Evolutionary conservation across 2,888 invertebrate genomes (phyloP), one percentile per base, ranked within the genome.

Genomic region (Tuberolachnus salignus): DNA sequence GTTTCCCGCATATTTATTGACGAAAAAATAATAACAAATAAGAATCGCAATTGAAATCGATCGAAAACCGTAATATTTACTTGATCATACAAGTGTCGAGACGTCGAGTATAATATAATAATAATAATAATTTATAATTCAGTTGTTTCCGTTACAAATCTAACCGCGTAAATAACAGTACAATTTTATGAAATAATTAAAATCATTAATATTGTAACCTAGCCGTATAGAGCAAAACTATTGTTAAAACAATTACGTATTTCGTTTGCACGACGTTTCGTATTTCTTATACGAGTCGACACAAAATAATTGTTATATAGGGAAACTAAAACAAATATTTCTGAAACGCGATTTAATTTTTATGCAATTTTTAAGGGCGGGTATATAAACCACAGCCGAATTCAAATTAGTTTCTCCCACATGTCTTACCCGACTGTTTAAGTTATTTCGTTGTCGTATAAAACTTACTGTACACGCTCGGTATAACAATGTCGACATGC

Each of bases 321-420:
- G n/a, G 21, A 21, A 55, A 44, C 21, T 21, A 19, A 69, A 55
- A 55, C 70, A 14, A 16, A 70, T 44, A 44, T 55, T 55, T 21
- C 1, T 16, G 9, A 21, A 42, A 55, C 21, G 1, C 21, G 44
- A 34, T 55, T 44, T 21, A 55, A 10, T 55, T 55, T 53, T 1
- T 16, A 70, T 44, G 6, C 21, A 42, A n/a, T n/a, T n/a, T 69
- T 53, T 69, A 53, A 42, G 14, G 3, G 21, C n/a, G n/a, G n/a
- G n/a, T n/a, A n/a, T 55, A 55, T 51, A 44, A 70, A 42, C 16
- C 16, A n/a, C n/a, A 69, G 55, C 53, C 21, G 44, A 53, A 69
- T 69, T 69, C 34, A 53, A 69, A 69, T 69, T 53, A 69, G 53
- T 53, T 34, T 69, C 53, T 53, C 19, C 53, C 53, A 69, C 69